Base-by-base conservation (phyloP, 2,888 invertebrate species). In the Sphaeridia pumilis region DNA sequence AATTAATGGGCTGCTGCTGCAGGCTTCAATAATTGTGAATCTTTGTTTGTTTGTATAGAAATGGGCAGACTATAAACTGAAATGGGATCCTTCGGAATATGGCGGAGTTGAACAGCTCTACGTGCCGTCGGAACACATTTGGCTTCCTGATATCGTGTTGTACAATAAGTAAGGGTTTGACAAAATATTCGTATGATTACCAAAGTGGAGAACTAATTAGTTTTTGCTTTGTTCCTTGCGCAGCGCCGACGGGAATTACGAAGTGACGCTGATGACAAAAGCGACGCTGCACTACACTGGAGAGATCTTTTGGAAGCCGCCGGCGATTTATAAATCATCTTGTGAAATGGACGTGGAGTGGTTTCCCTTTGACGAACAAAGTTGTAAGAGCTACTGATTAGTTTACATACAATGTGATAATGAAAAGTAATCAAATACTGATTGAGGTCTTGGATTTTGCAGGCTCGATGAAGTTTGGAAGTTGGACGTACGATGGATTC, bases 341-440 rank as follows among this genome's bases (percentile, higher is more conserved):
- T 76, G 75, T 60, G 71, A 73, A 54, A 94, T 94, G 68, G 88
- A 94, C 70, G 94, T 95, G 1, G 88, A 93, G 69, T 94, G 92
- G 73, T 94, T 94, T 71, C 94, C 94, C 0, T 94, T 93, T 69
- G 93, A 94, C 69, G 89, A 93, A 69, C 93, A 94, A 74, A 88
- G 87, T 52, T 95, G 94, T 71, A 27, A 49, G 49, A 21, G n/a
- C n/a, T n/a, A n/a, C n/a, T n/a, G n/a, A n/a, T n/a, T n/a, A n/a
- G n/a, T n/a, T n/a, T n/a, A n/a, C n/a, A n/a, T n/a, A n/a, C n/a
- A n/a, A n/a, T n/a, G n/a, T n/a, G n/a, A n/a, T n/a, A n/a, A n/a
- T n/a, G n/a, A n/a, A n/a, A n/a, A n/a, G n/a, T n/a, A n/a, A n/a
- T n/a, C n/a, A n/a, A n/a, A n/a, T n/a, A n/a, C n/a, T n/a, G n/a